Percentiles rank a stretch among this genome's conserved stretches.
These are phyloP conservation scores for Etheostoma perlongum DNA, from an alignment of 2,797 vertebrate species.

Conservation along the genomic window DNA sequence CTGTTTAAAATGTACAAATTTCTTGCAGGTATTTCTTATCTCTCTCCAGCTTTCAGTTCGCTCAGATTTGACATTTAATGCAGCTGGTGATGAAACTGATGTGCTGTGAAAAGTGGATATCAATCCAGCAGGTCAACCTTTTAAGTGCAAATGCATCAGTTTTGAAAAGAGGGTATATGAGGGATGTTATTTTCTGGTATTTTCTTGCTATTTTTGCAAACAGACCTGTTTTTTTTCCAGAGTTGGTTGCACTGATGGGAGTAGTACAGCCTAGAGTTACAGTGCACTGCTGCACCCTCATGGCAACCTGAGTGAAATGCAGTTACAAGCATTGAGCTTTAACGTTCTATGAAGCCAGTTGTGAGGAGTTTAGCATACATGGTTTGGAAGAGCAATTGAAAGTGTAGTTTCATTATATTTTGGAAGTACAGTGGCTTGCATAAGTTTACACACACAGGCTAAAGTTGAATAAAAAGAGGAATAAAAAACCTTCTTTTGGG, in stretches of 20 bases:
- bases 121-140: conserved; percentile 7
- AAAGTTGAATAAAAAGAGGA: too few relatives aligned
- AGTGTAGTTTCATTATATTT: not conserved
- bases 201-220: conserved; percentile 2
- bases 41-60: not conserved
- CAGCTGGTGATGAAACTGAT: not conserved
- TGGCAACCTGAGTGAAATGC: conserved; percentile 39
- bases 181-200: conserved; percentile 1
- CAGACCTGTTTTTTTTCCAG: not conserved
- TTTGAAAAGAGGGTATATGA: not conserved
- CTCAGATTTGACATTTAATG: not conserved
- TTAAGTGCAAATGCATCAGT: conserved; percentile 18
- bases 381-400: not conserved
- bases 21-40: not conserved
- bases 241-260: not conserved
- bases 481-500: too few relatives aligned
- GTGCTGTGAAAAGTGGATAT: conserved; percentile 6
- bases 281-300: conserved; percentile 72
- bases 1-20: not conserved
- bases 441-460: too few relatives aligned
- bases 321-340: not conserved
- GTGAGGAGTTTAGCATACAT: not conserved
- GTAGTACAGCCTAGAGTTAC: not conserved
- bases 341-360: not conserved
- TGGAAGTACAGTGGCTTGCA: not conserved